Conservation (phyloP, 2,888 invertebrate genomes). For the Scaptodrosophila latifasciaeformis region DNA sequence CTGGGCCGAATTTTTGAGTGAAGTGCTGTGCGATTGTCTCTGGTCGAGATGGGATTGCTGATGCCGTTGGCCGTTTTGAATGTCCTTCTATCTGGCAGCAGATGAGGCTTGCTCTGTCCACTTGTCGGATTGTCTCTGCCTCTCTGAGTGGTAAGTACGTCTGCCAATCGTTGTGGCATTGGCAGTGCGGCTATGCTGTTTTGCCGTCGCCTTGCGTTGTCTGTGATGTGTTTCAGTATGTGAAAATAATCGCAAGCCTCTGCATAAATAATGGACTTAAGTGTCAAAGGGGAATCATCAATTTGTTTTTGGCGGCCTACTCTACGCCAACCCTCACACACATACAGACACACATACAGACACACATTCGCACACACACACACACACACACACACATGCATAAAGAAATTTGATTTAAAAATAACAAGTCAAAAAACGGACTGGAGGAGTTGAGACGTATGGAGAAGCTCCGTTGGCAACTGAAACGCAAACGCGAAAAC, state of each 20-base stretch:
- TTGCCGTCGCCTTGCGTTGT: too few relatives aligned
- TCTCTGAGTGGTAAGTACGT: too few relatives aligned
- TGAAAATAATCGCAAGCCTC: constrained; percentile 66
- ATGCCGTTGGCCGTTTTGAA: constrained; percentile 38
- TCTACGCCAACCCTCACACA: constrained; percentile 13
- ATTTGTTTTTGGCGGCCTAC: constrained; percentile 55
- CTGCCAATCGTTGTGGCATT: neutral
- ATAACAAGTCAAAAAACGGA: constrained; percentile 30
- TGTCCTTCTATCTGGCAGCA: neutral
- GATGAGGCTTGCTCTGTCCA: too few relatives aligned
- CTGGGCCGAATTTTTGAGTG: constrained; percentile 43
- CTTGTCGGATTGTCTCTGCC: too few relatives aligned
- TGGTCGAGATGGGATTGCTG: constrained; percentile 43
- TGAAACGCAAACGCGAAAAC: constrained; percentile 11
- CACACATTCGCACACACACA: neutral
- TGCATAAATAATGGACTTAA: constrained; percentile 71
- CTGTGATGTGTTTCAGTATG: constrained; percentile 23
- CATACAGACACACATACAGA: neutral
- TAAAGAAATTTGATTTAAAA: constrained; percentile 46
- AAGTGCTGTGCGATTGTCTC: too few relatives aligned
- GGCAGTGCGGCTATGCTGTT: neutral
- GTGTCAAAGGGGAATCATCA: constrained; percentile 72
- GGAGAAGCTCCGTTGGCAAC: too few relatives aligned
- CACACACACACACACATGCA: neutral
- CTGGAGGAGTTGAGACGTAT: too few relatives aligned